Conservation (phyloP, 2,888 invertebrate species). For the Steinernema hermaphroditum region DNA sequence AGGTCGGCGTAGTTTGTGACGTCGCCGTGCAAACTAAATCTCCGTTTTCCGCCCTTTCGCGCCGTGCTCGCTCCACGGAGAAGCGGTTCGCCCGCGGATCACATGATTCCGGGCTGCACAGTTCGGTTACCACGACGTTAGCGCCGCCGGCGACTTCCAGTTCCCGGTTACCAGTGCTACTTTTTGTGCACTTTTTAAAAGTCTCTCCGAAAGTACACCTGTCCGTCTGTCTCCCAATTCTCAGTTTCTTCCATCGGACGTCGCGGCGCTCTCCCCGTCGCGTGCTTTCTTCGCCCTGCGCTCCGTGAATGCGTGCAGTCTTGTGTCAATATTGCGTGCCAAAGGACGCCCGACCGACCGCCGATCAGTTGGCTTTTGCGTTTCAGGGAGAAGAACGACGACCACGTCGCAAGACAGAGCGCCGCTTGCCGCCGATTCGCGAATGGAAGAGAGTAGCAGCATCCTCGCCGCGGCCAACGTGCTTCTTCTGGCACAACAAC, state of each 20-base stretch:
- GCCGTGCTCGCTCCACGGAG: too few relatives aligned
- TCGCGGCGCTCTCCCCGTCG: neutral
- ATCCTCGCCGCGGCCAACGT: neutral
- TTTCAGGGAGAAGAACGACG: slow-evolving; percentile 1
- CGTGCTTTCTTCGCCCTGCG: neutral
- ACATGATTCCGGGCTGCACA: too few relatives aligned
- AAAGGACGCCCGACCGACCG: slow-evolving; percentile 13
- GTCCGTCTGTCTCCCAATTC: neutral
- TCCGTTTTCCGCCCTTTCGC: too few relatives aligned
- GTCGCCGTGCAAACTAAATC: too few relatives aligned
- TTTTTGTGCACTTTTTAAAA: neutral
- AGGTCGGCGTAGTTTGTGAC: too few relatives aligned
- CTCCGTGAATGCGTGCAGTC: slow-evolving; percentile 22
- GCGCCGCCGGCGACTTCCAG: neutral
- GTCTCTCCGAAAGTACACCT: neutral
- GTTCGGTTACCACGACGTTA: too few relatives aligned
- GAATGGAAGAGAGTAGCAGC: slow-evolving; percentile 15
- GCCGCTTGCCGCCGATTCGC: neutral
- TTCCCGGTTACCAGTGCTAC: neutral
- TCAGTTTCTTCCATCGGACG: too few relatives aligned
- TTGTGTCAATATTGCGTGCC: slow-evolving; percentile 26
- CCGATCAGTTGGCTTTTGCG: slow-evolving; percentile 15
- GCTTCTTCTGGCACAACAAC: neutral
- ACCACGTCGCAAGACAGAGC: neutral
- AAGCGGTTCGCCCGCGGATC: too few relatives aligned